These are phyloP conservation scores for Drosophila virilis DNA, from an alignment of 1,140 invertebrate species.

Conservation along the genomic window DNA sequence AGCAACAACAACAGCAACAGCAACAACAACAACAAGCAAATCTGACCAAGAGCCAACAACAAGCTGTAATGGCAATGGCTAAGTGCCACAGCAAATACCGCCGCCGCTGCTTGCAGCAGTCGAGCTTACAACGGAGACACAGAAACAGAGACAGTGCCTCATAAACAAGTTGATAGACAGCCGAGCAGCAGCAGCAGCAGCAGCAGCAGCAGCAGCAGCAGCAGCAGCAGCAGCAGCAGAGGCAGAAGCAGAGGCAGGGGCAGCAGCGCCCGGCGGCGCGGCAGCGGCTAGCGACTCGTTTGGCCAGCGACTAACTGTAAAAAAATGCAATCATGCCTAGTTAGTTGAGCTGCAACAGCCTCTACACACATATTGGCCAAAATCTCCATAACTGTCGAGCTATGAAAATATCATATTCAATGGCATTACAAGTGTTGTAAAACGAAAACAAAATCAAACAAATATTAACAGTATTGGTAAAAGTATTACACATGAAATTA, in stretches of 20 bases:
- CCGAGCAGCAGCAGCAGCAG: constrained; percentile 1
- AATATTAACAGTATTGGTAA: not conserved
- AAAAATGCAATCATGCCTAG: constrained; percentile 22
- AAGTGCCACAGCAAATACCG: constrained; percentile 37
- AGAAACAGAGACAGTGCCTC: constrained; percentile 38
- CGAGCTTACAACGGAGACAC: constrained; percentile 31
- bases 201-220: not conserved
- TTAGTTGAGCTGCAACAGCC: not conserved
- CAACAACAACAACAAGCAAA: constrained; percentile 49
- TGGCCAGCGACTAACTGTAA: constrained; percentile 27
- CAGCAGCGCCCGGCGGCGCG: not conserved
- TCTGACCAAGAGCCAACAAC: constrained; percentile 34
- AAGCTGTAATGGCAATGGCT: constrained; percentile 37
- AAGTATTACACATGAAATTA: too few species aligned
- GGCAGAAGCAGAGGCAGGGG: not conserved
- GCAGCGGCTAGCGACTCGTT: constrained; percentile 10
- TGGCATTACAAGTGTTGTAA: not conserved
- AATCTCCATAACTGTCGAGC: not conserved
- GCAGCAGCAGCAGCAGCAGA: not conserved
- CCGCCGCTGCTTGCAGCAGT: constrained; percentile 22
- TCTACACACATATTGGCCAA: not conserved
- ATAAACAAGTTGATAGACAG: constrained; percentile 57
- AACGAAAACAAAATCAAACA: not conserved
- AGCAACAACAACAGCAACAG: constrained; percentile 51
- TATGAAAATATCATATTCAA: not conserved